Evolutionary conservation across 2,113 vertebrate species (phyloP), one percentile per base, ranked within the genome.

Genomic region (Platanista minor): DNA sequence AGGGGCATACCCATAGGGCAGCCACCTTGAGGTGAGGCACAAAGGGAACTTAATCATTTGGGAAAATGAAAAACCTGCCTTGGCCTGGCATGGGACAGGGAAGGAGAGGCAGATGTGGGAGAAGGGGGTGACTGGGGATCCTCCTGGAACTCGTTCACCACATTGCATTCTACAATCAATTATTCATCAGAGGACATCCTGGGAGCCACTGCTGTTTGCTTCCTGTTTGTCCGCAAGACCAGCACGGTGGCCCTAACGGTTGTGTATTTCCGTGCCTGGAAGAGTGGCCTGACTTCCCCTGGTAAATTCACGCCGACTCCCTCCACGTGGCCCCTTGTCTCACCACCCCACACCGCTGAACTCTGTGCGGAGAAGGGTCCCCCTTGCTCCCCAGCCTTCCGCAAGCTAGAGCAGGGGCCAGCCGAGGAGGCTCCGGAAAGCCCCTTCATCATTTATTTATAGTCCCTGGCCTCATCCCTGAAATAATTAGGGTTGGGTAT

Each of bases 361-460:
- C 69, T 11, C 67, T 78, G 90, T 41, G 27, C 1, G 21, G 33
- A 89, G 77, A 62, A 43, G 17, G 2, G 29, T 49, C 52, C 17
- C 6, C 86, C 21, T 8, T 3, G 3, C 27, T 61, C 61, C 11
- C 21, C 1, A 41, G 74, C 90, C 85, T n/a, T 75, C 80, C 8
- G 23, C 61, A 96, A 15, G 71, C 75, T 9, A 13, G 31, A 2
- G 31, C 81, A 31, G 62, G 29, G 25, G 62, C 95, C 75, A 89
- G 8, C 84, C 10, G 0, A 94, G 74, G 41, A 87, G 43, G 72
- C 27, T 93, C 97, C 95, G 85, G 46, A 95, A 97, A 96, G 11
- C 52, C 36, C 90, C 88, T 88, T 94, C 84, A 95, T 97, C 94
- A 90, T 94, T 97, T 97, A 97, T 97, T 98, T 97, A 92, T 92